Base-by-base conservation (phyloP, 2,888 invertebrate species). In the Cantharis nigra region DNA sequence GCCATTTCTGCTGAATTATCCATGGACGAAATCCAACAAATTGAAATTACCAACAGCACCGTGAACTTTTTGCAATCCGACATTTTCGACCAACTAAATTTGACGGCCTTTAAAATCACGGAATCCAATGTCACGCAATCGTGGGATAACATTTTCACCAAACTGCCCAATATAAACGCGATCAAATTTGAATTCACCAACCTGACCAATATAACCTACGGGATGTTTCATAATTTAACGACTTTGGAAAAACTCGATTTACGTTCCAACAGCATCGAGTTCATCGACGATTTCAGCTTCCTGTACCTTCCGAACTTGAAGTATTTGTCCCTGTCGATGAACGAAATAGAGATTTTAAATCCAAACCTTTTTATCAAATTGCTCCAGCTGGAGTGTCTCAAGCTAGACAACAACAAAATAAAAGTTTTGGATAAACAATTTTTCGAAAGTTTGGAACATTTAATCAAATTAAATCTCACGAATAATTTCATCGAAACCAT, bases 371-470 rank as follows among this genome's bases (percentile, higher is more conserved):
- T 81, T 26, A 67, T 71, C 4, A 64, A 62, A 33, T 75, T 79
- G 23, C 14, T 33, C 3, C 28, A 26, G 1, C 70, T 81, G 13
- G 79, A 80, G 69, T 69, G 49, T 16, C 33, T 81, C 9, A 70
- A 74, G 49, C 74, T 81, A 13, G 73, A 72, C 28, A 69, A 78
- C 63, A 81, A 81, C 72, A 28, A 75, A 33, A 80, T 81, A 18
- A 14, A 49, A 63, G 30, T 69, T 14, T 74, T 80, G 18, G 69
- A 80, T 62, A 33, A 63, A 14, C 20, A 78, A n/a, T 71, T 73
- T 33, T 81, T 81, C 20, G 64, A 28, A n/a, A 67, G 76, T 26
- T 70, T 77, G n/a, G 18, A 73, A 18, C 69, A 74, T 33, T 71
- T 81, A 33, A 11, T 71, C 5, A 69, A 23, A 26, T 69, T 81